phyloP scores from a whole-genome alignment of 2,888 invertebrate genomes.

The Unio pictorum region DNA sequence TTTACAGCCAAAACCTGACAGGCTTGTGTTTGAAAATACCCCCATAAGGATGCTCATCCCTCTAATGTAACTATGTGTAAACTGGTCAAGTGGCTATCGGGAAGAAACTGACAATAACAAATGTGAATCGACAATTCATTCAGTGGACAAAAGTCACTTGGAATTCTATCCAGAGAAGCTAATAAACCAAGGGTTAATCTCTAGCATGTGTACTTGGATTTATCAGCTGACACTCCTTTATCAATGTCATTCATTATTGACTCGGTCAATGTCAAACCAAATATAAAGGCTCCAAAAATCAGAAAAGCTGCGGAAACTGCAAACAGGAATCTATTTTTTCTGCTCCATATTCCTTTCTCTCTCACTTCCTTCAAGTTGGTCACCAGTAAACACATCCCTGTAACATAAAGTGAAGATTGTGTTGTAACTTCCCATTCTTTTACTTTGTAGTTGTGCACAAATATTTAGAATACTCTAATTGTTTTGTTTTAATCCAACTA shows the following conservation, averaged over 20 bases:
- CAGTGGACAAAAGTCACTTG: too few relatives aligned
- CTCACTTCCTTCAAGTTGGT: constrained; percentile 41
- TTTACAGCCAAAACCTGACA: too few relatives aligned
- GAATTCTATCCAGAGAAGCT: too few relatives aligned
- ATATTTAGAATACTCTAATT: background rate
- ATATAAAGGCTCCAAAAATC: constrained; percentile 67
- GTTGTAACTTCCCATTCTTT: background rate
- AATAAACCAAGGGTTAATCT: too few relatives aligned
- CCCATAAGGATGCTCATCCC: too few relatives aligned
- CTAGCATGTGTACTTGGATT: constrained; percentile 53
- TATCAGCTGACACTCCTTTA: constrained; percentile 51
- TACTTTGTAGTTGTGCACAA: background rate
- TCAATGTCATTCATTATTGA: constrained; percentile 57
- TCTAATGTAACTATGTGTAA: too few relatives aligned
- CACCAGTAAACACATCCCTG: constrained; percentile 68
- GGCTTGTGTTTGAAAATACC: too few relatives aligned
- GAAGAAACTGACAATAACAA: too few relatives aligned
- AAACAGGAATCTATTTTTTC: constrained; percentile 36
- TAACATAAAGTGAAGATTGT: constrained; percentile 11
- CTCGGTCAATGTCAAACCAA: constrained; percentile 68
- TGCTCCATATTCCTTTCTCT: constrained; percentile 24
- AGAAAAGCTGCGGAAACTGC: constrained; percentile 57
- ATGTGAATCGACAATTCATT: too few relatives aligned
- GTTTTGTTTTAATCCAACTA: background rate
- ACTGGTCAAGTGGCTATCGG: too few relatives aligned